Evolutionary conservation across 2,797 vertebrate genomes (phyloP).

Genomic region (Ceyx erithaca): DNA sequence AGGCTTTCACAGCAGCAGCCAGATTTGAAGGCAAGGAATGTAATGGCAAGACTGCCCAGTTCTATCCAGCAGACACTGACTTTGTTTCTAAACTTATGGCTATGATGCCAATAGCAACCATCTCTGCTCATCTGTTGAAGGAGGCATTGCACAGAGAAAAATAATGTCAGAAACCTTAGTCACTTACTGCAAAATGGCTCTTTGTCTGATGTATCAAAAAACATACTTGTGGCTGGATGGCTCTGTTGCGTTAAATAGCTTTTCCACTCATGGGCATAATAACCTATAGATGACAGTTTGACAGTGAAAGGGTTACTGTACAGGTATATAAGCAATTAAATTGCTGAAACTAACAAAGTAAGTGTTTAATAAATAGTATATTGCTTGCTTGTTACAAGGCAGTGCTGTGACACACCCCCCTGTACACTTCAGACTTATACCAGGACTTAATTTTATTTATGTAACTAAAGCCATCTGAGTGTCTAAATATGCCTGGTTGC

Average conservation of each 20-base stretch:
- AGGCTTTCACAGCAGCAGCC: not conserved
- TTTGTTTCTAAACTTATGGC: not conserved
- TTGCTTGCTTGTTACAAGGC: not conserved
- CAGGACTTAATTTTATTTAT: not conserved
- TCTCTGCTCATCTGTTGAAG: not conserved
- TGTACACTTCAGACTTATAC: not conserved
- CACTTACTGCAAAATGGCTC: slow-evolving; percentile 82
- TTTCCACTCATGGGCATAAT: slow-evolving; percentile 76
- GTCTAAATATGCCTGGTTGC: not conserved
- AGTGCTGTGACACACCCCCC: not conserved
- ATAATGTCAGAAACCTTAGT: not conserved
- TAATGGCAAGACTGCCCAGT: not conserved
- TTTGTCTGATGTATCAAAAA: slow-evolving; percentile 75
- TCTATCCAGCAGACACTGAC: not conserved
- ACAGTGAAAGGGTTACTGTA: not conserved
- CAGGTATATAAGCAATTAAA: not conserved
- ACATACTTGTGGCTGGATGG: slow-evolving; percentile 72
- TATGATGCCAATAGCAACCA: not conserved
- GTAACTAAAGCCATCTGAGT: not conserved
- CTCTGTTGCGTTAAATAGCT: slow-evolving; percentile 65
- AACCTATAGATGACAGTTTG: slow-evolving; percentile 70
- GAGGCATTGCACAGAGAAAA: not conserved
- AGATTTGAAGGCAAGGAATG: not conserved
- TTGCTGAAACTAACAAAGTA: not conserved
- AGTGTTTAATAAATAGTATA: not conserved